Conservation (phyloP, 2,113 vertebrate species). For the Elgaria multicarinata region DNA sequence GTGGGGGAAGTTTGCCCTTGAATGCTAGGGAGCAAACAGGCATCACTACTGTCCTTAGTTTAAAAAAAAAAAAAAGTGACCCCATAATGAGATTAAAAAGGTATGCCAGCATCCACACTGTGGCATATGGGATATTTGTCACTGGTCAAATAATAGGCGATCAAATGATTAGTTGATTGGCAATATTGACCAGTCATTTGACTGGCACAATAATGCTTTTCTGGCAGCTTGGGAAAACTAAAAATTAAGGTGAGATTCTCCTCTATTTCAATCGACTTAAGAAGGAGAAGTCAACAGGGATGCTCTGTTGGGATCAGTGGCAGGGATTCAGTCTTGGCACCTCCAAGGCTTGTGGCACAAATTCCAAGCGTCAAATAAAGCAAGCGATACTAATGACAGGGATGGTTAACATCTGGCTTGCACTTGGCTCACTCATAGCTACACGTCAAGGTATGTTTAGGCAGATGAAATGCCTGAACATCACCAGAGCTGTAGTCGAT, state of each 20-base stretch:
- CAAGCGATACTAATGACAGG: background rate
- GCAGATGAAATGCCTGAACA: background rate
- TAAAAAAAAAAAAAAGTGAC: background rate
- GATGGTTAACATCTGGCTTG: background rate
- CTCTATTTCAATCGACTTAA: background rate
- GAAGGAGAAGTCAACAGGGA: background rate
- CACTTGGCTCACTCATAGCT: no score
- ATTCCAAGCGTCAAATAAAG: background rate
- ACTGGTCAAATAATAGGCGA: background rate
- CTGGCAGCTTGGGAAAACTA: background rate
- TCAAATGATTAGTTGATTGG: background rate
- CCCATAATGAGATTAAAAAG: background rate
- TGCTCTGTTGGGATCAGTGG: background rate
- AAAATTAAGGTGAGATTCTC: background rate
- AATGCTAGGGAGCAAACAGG: background rate
- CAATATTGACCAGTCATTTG: background rate
- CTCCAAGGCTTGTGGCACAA: background rate
- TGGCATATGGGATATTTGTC: background rate
- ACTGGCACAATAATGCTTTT: background rate
- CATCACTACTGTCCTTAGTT: background rate
- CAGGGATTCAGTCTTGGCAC: background rate
- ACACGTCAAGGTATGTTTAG: background rate
- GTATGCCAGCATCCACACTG: background rate
- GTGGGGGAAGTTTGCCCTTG: background rate
- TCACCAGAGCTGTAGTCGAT: background rate